Evolutionary conservation across 2,888 invertebrate genomes (phyloP), one percentile per base, ranked within the genome.

Genomic region (Pimpla rufipes): DNA sequence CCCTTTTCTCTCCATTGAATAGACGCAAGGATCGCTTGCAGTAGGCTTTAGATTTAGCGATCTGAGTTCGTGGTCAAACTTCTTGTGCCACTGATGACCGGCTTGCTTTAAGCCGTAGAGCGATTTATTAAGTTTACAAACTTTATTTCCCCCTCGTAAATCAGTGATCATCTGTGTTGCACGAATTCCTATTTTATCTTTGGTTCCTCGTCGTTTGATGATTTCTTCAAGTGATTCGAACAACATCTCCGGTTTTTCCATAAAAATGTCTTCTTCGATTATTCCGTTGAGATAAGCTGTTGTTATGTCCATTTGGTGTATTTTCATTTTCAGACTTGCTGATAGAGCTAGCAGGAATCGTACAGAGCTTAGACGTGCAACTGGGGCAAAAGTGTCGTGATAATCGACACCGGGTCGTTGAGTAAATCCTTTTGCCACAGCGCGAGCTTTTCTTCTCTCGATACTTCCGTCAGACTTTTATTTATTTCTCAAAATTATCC

Each of bases 201-300:
- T 4, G 3, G 62, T 21, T 16, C 57, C 52, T 68, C 37, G 23
- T 50, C 55, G 37, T 66, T 52, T 50, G 4, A 76, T 16, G 13
- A 77, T 76, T 71, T 81, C 57, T 40, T 64, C 42, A 11, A 81
- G 40, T 42, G 71, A 70, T 35, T 81, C 81, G 55, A 71, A 45
- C 2, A 81, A 29, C n/a, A 64, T 50, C 0, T 29, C 55, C 13
- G 83, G 79, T 29, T 29, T n/a, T 18, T 87, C 79, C 87, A 88
- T 88, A 52, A 74, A 84, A 6, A 87, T 77, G 16, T 81, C 67
- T 66, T 88, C 86, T 35, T 86, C 71, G 13, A 87, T 47, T n/a
- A 70, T 62, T 45, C 88, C 89, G 50, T 88, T 87, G 8, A 88
- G 64, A 74, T 85, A 88, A 6, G 88, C 86, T 10, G 87, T 84